These are phyloP conservation scores for Macroramphosus scolopax DNA, from an alignment of 2,797 vertebrate genomes.

Conservation along the genomic window DNA sequence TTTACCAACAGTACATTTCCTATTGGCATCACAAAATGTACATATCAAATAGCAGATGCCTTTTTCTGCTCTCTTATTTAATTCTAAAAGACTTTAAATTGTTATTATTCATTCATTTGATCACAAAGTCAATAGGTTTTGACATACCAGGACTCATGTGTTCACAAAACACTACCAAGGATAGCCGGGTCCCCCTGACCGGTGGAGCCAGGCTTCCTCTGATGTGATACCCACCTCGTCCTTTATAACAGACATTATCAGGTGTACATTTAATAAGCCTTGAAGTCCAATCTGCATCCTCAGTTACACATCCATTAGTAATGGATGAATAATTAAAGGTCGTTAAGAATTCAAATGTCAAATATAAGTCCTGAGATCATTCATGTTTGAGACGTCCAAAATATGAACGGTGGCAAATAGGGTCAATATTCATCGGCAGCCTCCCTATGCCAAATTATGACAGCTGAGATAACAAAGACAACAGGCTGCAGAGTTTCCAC, in stretches of 20 bases:
- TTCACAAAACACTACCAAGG: slow-evolving; percentile 40
- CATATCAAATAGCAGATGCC: too few species aligned
- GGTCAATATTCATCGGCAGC: slow-evolving; percentile 22
- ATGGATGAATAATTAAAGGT: slow-evolving; percentile 59
- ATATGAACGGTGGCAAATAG: slow-evolving; percentile 28
- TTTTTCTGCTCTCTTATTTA: too few species aligned
- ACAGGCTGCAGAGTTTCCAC: slow-evolving; percentile 57
- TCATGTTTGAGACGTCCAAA: slow-evolving; percentile 30
- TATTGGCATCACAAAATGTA: background rate
- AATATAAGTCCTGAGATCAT: slow-evolving; percentile 35
- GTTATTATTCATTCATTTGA: background rate
- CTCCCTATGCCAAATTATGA: slow-evolving; percentile 45
- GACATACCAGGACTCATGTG: slow-evolving; percentile 19
- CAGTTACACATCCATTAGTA: slow-evolving; percentile 68
- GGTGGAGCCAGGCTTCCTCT: slow-evolving; percentile 61
- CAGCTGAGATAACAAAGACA: slow-evolving; percentile 41
- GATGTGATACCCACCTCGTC: slow-evolving; percentile 42
- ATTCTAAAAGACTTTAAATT: too few species aligned
- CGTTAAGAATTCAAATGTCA: slow-evolving; percentile 46
- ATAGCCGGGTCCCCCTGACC: slow-evolving; percentile 51
- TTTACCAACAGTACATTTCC: slow-evolving; percentile 9
- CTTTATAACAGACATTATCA: slow-evolving; percentile 66
- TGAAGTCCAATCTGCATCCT: slow-evolving; percentile 69
- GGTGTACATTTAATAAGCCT: slow-evolving; percentile 72
- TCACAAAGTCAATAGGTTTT: slow-evolving; percentile 10